Percentiles rank a stretch among this genome's conserved stretches.
phyloP scores from a whole-genome alignment of 2,113 vertebrate species.

The Emydocephalus ijimae region DNA sequence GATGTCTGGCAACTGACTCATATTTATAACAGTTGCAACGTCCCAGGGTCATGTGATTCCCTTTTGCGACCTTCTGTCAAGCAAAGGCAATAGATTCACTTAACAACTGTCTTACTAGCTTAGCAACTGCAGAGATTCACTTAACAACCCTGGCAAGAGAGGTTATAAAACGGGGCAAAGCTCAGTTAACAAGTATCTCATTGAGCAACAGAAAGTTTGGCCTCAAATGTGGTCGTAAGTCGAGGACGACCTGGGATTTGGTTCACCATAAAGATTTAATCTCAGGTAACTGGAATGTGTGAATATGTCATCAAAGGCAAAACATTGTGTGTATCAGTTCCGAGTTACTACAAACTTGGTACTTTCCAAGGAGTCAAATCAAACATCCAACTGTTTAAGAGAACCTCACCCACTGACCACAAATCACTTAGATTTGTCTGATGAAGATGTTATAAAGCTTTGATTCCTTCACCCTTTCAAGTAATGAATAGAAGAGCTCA shows the following conservation, averaged over 20 bases:
- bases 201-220: too few species aligned
- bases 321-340: neutral
- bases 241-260: neutral
- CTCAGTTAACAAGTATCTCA: too few species aligned
- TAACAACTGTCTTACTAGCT: too few species aligned
- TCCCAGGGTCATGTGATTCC: too few species aligned
- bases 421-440: neutral
- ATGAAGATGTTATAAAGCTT: neutral
- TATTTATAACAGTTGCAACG: too few species aligned
- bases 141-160: too few species aligned
- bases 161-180: too few species aligned
- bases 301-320: neutral
- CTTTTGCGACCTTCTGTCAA: too few species aligned
- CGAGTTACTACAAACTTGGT: neutral
- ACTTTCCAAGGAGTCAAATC: neutral
- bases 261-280: neutral
- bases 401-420: neutral
- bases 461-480: neutral
- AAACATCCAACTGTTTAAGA: neutral
- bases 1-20: too few species aligned
- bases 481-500: neutral
- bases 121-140: too few species aligned
- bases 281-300: neutral
- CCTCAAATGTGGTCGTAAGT: too few species aligned
- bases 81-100: too few species aligned